Base-by-base conservation (phyloP, 2,888 invertebrate genomes). In the Tenthredo notha region DNA sequence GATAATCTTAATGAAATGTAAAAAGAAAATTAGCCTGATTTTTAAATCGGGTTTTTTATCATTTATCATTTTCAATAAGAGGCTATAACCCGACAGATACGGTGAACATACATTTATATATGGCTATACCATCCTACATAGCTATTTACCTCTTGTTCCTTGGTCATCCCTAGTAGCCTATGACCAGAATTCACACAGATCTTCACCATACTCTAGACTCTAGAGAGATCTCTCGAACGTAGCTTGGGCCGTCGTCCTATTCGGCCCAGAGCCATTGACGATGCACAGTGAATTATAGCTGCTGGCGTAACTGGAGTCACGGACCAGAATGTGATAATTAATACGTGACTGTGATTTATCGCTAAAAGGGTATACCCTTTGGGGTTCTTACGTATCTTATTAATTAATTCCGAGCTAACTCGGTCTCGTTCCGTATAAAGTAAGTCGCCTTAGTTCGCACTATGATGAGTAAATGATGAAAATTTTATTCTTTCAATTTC, bases 281-380 rank as follows among this genome's bases (percentile, higher is more conserved):
- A 80, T 80, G 80, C 80, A 80, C 58, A 33, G 80, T 80, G 80
- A 80, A 80, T 80, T 80, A 80, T 80, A 80, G 80, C 80, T 50
- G 37, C 61, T 61, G 12, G 80, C 61, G 58, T 80, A 80, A 80
- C 80, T 61, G 58, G 80, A 80, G 80, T 80, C 80, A 80, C 80
- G 80, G 58, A 58, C 58, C 80, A 80, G 58, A 80, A 80, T 80
- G 80, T 80, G 80, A 61, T 80, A 80, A 80, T 80, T 80, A 80
- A 80, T 80, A 80, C 80, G 80, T 80, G 80, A 80, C 80, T 80
- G 58, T 80, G 80, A 80, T 80, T 80, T 80, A 80, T 80, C 61
- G 37, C 21, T 25, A 80, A 40, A 80, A 80, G 61, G 80, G 80
- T 80, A 54, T 77, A 80, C 80, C 80, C 80, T 61, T 80, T 40